Percentiles rank a stretch among this genome's conserved stretches.
phyloP scores from a whole-genome alignment of 1,140 invertebrate species.

The Panonychus citri region DNA sequence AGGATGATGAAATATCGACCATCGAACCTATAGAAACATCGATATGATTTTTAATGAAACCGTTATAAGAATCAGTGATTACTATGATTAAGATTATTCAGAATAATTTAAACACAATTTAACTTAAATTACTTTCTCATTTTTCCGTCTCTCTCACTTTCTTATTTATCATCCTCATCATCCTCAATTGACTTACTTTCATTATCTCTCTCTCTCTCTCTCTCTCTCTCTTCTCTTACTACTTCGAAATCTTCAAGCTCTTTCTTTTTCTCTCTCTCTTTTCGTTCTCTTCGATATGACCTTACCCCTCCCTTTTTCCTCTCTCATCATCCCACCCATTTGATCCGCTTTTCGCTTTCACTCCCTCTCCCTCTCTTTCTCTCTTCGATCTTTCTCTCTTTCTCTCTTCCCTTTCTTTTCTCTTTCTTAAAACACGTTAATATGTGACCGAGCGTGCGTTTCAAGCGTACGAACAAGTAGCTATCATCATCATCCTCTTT shows the following conservation, averaged over 20 bases:
- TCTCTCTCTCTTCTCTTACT: background rate
- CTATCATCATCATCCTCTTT: background rate
- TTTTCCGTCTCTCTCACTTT: background rate
- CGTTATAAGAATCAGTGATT: too few species aligned
- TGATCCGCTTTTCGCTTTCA: background rate
- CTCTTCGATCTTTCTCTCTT: background rate
- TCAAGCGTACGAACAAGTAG: background rate
- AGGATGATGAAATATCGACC: too few species aligned
- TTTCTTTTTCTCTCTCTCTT: background rate
- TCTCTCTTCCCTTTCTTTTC: background rate
- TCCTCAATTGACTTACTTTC: background rate
- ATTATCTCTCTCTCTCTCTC: background rate
- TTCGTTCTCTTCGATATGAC: background rate
- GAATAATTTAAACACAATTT: background rate
- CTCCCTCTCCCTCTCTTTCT: background rate
- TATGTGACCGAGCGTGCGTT: background rate
- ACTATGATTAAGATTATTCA: background rate
- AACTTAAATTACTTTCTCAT: background rate
- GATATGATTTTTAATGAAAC: too few species aligned
- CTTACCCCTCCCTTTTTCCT: background rate
- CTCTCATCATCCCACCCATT: background rate
- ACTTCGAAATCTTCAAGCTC: background rate
- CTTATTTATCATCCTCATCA: background rate
- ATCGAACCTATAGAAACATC: too few species aligned
- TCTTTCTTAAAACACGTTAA: background rate